Evolutionary conservation across 2,113 vertebrate genomes (phyloP), one percentile per base, ranked within the genome.

Genomic region (Malurus alboscapulatus): DNA sequence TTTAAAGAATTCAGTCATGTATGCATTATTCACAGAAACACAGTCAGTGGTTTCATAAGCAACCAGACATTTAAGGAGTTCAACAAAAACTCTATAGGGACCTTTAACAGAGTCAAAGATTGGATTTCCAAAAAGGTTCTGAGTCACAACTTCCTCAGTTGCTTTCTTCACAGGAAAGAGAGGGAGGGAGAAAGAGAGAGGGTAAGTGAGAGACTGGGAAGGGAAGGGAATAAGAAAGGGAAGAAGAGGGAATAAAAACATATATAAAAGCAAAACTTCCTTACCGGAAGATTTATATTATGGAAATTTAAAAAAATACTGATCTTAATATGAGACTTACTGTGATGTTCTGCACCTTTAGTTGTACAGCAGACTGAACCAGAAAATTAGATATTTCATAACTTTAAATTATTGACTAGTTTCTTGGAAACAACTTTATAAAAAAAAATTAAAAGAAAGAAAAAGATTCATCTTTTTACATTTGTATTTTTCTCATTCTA

Each of bases 21-120:
- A 61, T 61, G 15, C 27, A 73, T 94, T 95, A 68, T 83, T 84
- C 94, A 85, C 89, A 65, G 81, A 92, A 94, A 61, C 7, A 48
- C 19, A 83, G 62, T 22, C 92, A 84, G 71, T 80, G 66, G 88
- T 91, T 96, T 48, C 25, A 67, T 71, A 66, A 81, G 14, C 62
- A 91, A 83, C 5, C 22, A 94, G 87, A 24, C 12, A 55, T 78
- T 94, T 85, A 91, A 76, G 17, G 30, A 89, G 78, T 82, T 83
- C 82, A 94, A 67, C 53, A 74, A 76, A 88, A 87, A 81, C 47
- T 59, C 14, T 61, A n/a, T 8, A 57, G 74, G n/a, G 19, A 13
- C 16, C 3, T 27, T 66, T 44, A 82, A 38, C 7, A 86, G 42
- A 80, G 50, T 58, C 25, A 71, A 81, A 93, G 63, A 30, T 29